phyloP scores from a whole-genome alignment of 2,888 invertebrate species.

The Pollenia angustigena region DNA sequence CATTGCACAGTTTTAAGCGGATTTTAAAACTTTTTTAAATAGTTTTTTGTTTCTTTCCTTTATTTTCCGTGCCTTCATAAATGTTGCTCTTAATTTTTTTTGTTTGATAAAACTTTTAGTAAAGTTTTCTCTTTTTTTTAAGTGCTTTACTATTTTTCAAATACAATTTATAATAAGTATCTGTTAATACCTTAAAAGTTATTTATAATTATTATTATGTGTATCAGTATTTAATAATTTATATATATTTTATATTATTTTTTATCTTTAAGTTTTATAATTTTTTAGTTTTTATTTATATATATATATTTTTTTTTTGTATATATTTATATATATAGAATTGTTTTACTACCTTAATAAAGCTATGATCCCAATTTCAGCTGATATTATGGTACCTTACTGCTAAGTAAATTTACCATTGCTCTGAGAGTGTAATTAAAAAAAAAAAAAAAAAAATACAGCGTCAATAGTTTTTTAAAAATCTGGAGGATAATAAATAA shows the following conservation, averaged over 20 bases:
- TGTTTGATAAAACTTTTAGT: neutral
- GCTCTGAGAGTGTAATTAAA: conserved; percentile 78
- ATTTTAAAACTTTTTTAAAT: neutral
- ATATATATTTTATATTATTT: neutral
- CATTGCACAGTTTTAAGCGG: no score
- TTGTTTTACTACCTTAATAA: conserved; percentile 85
- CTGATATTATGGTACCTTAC: conserved; percentile 85
- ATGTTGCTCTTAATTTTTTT: conserved; percentile 1
- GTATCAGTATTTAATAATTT: neutral
- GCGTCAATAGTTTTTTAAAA: neutral
- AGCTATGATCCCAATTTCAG: conserved; percentile 88
- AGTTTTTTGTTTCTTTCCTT: neutral
- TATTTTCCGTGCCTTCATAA: neutral
- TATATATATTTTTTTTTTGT: conserved; percentile 47
- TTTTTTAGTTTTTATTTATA: conserved; percentile 35
- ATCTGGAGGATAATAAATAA: neutral
- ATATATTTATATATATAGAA: conserved; percentile 67
- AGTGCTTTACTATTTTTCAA: neutral
- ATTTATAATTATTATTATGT: neutral
- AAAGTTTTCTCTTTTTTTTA: neutral
- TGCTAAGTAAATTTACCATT: conserved; percentile 85
- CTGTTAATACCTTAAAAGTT: neutral
- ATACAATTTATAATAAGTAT: neutral
- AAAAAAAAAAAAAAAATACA: conserved; percentile 13
- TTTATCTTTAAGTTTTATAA: conserved; percentile 14